Evolutionary conservation across 1,140 invertebrate species (phyloP), one percentile per base, ranked within the genome.

Genomic region (Zaprionus ghesquierei): DNA sequence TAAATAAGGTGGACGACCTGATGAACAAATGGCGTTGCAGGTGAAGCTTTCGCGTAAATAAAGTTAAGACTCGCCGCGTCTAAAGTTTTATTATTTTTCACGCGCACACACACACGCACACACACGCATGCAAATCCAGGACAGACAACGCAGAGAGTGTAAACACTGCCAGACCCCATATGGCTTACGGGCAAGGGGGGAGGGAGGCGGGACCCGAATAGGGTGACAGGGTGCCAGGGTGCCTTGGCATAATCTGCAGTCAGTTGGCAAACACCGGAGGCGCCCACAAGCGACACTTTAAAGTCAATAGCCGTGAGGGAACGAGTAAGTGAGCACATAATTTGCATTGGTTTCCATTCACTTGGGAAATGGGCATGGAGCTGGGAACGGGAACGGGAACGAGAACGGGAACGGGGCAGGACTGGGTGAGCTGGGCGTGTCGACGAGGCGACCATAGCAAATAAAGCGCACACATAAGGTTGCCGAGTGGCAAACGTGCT

Each of bases 391-490:
- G 15, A 31, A 22, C 12, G 6, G 22, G 56, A n/a, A n/a, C n/a
- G n/a, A n/a, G 23, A 23, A 35, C 6, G 13, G 8, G 27, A 5
- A 25, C n/a, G 31, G 8, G 31, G 29, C 9, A 10, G 18, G 33
- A 18, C 29, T 8, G 9, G 33, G 12, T 9, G 5, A 23, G 50
- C 5, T 38, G 22, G 25, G 20, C 15, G 46, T 54, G 35, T 65
- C 61, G 80, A n/a, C 6, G 27, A 74, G 49, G 76, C 61, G 61
- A 38, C 44, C 27, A 61, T 38, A 64, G 60, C 69, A 84, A 75
- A 82, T 76, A 79, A 18, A 80, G 80, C 79, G 80, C 79, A 84
- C 58, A 75, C 70, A 79, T 75, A 77, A 70, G 78, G 55, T 51
- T 72, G 62, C 61, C 27, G 49, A 58, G 51, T 50, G 31, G 41